These are phyloP conservation scores for Thripadectes ignobilis DNA, from an alignment of 2,797 vertebrate species.

Conservation along the genomic window DNA sequence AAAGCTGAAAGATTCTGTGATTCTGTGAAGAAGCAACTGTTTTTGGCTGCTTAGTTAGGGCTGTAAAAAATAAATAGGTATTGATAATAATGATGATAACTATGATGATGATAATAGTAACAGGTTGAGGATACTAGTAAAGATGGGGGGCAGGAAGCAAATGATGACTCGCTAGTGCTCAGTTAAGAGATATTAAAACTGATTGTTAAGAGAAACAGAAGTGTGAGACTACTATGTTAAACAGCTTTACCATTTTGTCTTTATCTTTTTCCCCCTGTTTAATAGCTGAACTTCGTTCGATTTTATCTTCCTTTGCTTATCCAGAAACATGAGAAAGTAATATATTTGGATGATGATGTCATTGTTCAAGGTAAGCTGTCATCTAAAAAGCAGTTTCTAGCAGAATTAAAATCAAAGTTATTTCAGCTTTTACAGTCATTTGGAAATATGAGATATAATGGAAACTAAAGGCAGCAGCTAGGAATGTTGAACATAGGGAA, in stretches of 20 bases:
- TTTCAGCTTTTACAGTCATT: neutral
- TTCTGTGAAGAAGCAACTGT: neutral
- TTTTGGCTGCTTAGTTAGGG: neutral
- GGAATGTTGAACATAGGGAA: neutral
- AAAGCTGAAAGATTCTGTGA: neutral
- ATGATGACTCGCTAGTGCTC: neutral
- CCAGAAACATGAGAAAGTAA: conserved; percentile 86
- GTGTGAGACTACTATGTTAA: neutral
- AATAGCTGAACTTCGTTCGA: conserved; percentile 94
- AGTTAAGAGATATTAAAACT: neutral
- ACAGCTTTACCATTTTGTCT: neutral
- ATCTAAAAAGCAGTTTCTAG: neutral
- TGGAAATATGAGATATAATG: neutral
- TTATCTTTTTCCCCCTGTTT: neutral
- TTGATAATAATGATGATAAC: neutral
- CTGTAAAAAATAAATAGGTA: neutral
- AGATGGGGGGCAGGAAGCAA: neutral
- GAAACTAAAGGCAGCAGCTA: neutral
- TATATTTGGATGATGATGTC: conserved; percentile 95
- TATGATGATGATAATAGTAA: neutral
- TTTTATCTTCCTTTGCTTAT: conserved; percentile 93
- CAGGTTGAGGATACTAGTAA: neutral
- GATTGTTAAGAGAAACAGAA: neutral
- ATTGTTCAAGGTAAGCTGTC: conserved; percentile 90
- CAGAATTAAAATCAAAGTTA: neutral